Evolutionary conservation across 2,888 invertebrate species (phyloP), one percentile per base, ranked within the genome.

Genomic region (Cataglyphis rosenhaueri): DNA sequence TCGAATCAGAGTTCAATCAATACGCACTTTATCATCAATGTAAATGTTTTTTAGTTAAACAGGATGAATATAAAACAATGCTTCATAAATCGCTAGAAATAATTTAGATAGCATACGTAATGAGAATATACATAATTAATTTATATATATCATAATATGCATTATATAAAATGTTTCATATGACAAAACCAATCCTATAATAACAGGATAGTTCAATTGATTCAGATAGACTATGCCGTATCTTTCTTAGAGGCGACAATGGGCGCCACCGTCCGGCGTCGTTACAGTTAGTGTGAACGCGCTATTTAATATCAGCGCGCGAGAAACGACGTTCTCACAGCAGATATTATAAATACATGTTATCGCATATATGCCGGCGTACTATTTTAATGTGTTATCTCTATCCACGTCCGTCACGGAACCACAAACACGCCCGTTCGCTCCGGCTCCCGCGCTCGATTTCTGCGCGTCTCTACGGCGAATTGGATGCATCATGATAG

Each of bases 381-480:
- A 92, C 92, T 92, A 93, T 93, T 93, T 93, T 93, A 92, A 92
- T 88, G 88, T 85, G 91, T 92, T 93, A 93, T 93, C 93, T 90
- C 91, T 88, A 81, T 91, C 87, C 88, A 90, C 92, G 91, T 92
- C 92, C 92, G 93, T 91, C 90, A 91, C 90, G 88, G 84, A 88
- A 88, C 87, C 83, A 89, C 92, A 88, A 90, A 91, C 90, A 91
- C 84, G 81, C 85, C 85, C 83, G 86, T 76, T 85, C 73, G 83
- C 74, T 70, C 90, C 90, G 90, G 44, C 86, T 81, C 84, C 85
- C 83, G 85, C 82, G 82, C 71, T 84, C 61, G 9, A 59, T 74
- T 74, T 83, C 66, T 61, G 81, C 59, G 68, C 55, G 64, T 32
- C 61, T 76, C 41, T 76, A 62, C 52, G 59, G 15, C 32, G 59